Evolutionary conservation across 2,113 vertebrate genomes (phyloP).

Genomic region (Lates calcarifer): DNA sequence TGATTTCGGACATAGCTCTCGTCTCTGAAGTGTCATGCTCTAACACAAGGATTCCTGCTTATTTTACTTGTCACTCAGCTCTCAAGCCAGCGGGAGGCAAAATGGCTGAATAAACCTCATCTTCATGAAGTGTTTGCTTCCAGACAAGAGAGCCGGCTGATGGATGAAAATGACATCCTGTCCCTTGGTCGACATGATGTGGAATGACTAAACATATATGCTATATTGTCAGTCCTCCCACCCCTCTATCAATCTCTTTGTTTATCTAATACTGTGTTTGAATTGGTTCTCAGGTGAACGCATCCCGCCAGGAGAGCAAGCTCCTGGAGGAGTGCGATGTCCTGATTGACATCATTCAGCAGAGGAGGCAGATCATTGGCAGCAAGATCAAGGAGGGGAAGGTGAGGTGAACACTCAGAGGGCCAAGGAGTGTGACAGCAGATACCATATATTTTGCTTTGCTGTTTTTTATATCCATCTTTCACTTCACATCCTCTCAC

Average conservation of each 20-base stretch:
- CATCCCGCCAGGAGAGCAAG: constrained; percentile 95
- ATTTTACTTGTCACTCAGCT: constrained; percentile 45
- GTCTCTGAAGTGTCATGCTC: constrained; percentile 14
- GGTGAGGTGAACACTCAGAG: constrained; percentile 79
- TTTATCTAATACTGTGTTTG: constrained; percentile 27
- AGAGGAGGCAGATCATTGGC: constrained; percentile 95
- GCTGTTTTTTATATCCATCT: not conserved
- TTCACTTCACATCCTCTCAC: not conserved
- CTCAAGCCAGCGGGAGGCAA: constrained; percentile 34
- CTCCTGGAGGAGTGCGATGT: constrained; percentile 95
- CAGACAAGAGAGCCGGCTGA: constrained; percentile 42
- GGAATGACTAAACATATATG: not conserved
- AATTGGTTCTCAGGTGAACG: constrained; percentile 89
- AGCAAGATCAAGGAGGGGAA: constrained; percentile 99
- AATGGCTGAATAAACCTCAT: constrained; percentile 31
- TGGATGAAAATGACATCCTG: constrained; percentile 54
- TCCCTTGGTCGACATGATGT: constrained; percentile 15
- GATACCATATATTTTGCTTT: constrained; percentile 9
- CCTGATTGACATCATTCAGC: constrained; percentile 97
- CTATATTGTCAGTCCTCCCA: not conserved
- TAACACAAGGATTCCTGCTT: not conserved
- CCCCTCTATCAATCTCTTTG: constrained; percentile 21
- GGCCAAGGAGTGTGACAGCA: not conserved
- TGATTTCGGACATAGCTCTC: not conserved
- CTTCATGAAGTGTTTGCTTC: constrained; percentile 42